Evolutionary conservation across 2,888 invertebrate genomes (phyloP).

Genomic region (Lysandra bellargus): DNA sequence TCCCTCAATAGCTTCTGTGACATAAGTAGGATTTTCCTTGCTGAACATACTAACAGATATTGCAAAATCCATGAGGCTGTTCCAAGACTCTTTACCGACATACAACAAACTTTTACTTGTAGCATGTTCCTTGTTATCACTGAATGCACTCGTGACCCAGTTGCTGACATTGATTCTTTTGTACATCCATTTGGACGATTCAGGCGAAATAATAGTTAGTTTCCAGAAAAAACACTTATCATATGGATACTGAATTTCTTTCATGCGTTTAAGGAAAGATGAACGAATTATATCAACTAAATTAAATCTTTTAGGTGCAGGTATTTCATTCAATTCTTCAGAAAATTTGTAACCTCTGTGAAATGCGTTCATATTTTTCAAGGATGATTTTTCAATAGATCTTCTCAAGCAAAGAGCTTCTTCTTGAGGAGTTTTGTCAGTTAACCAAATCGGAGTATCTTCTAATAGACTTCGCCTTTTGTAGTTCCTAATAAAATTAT

Average conservation of each 20-base stretch:
- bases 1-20: conserved; percentile 65
- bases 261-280: conserved; percentile 69
- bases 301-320: conserved; percentile 60
- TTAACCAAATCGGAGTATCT: conserved; percentile 72
- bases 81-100: conserved; percentile 71
- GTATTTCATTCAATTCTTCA: conserved; percentile 58
- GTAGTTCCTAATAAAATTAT: conserved; percentile 57
- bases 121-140: conserved; percentile 62
- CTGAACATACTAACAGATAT: conserved; percentile 66
- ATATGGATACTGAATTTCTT: conserved; percentile 68
- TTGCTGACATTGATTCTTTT: conserved; percentile 70
- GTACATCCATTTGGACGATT: conserved; percentile 64
- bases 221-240: conserved; percentile 81
- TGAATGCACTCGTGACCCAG: conserved; percentile 71
- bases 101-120: conserved; percentile 60
- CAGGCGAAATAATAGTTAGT: conserved; percentile 80
- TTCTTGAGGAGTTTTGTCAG: conserved; percentile 59
- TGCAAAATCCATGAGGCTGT: conserved; percentile 71
- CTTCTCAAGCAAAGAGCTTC: conserved; percentile 59
- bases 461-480: conserved; percentile 64
- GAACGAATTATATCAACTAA: conserved; percentile 72
- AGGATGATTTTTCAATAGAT: conserved; percentile 55
- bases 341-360: conserved; percentile 67
- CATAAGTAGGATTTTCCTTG: conserved; percentile 46
- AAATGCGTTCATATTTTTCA: conserved; percentile 66